Evolutionary conservation across 2,888 invertebrate species (phyloP).

Genomic region (Erpobdella octoculata): DNA sequence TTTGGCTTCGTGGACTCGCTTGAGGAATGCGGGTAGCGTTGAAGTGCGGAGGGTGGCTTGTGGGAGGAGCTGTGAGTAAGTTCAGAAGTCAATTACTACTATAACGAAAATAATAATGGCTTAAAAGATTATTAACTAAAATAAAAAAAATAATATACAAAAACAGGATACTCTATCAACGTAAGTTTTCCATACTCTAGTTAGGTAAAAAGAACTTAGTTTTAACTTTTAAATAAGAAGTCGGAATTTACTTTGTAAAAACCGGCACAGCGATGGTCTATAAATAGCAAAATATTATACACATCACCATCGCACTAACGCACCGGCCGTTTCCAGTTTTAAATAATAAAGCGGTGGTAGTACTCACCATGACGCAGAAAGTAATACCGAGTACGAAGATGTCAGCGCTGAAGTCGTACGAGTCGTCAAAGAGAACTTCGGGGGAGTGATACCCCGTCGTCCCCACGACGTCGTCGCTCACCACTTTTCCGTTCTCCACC

Average conservation of each 20-base stretch:
- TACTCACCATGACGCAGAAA: conserved; percentile 37
- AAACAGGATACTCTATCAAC: no score
- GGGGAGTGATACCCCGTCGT: conserved; percentile 39
- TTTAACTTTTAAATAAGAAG: no score
- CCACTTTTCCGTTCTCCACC: conserved; percentile 32
- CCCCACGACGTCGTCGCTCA: conserved; percentile 38
- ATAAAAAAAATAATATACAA: neutral
- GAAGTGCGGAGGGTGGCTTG: conserved; percentile 26
- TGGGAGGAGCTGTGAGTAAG: conserved; percentile 34
- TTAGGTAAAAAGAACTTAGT: no score
- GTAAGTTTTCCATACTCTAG: no score
- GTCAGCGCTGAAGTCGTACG: conserved; percentile 38
- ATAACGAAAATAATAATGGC: neutral
- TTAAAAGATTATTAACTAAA: neutral
- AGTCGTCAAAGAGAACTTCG: conserved; percentile 36
- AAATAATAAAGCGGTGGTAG: neutral
- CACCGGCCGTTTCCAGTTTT: no score
- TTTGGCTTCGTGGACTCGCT: conserved; percentile 34
- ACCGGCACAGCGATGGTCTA: no score
- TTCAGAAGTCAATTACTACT: no score
- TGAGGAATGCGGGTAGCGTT: conserved; percentile 25
- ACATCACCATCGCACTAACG: no score
- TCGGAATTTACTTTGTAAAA: no score
- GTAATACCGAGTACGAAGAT: conserved; percentile 38
- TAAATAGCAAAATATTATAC: no score